Base-by-base conservation (phyloP, 2,797 vertebrate genomes). In the Myotis findleyi region DNA sequence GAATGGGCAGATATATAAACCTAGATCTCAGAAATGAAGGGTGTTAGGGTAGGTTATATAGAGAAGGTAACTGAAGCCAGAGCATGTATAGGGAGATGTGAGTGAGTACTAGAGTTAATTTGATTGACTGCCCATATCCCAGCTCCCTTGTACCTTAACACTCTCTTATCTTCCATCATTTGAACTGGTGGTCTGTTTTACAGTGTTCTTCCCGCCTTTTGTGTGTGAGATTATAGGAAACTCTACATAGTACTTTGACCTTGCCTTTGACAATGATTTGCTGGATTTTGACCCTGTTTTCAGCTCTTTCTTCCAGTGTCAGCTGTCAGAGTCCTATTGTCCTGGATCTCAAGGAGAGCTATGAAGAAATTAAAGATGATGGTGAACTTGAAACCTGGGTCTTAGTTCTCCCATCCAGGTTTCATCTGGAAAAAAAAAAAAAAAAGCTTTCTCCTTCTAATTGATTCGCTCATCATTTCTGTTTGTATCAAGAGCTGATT, bases 401-500 rank as follows among this genome's bases (percentile, higher is more conserved):
- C 55, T 95, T 41, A 92, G 47, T 79, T 95, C 81, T 93, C 41
- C 38, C 53, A 55, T 59, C 36, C 76, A 27, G 3, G n/a, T 51
- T 88, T 95, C 38, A 75, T 51, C 72, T 77, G 21, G 7, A 10
- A 20, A 33, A 8, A 38, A 41, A 8, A 38, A 41, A 8, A 38
- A 41, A 38, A 17, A 11, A 4, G 1, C 53, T 72, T 77, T 7
- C 2, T 57, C 23, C 10, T 91, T 72, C 38, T 95, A 84, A 90
- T 55, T 80, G 72, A 93, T 57, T 76, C 44, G 83, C 75, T 93
- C 30, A 14, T 89, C 81, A 93, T 75, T 94, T 96, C 51, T 87
- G 41, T 87, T 83, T 93, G 36, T 71, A 86, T 80, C 47, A 33
- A 83, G 76, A 81, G 4, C n/a, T 80, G 59, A 94, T 95, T 95